Conservation (phyloP, 2,888 invertebrate species). For the Lepidonotus clava region DNA sequence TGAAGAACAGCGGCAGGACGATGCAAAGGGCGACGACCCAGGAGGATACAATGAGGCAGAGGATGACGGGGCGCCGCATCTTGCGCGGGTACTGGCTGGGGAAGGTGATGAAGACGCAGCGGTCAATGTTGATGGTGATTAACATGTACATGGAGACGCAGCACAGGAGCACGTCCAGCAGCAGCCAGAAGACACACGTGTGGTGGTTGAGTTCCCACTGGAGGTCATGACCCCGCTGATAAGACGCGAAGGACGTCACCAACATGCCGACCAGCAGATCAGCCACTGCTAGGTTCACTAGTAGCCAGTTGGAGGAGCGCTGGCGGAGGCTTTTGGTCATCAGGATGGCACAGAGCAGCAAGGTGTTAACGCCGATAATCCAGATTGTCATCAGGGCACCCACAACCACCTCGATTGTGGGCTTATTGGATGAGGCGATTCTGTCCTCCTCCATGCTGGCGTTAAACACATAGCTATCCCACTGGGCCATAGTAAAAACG, state of each 20-base stretch:
- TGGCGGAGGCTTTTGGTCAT: conserved; percentile 30
- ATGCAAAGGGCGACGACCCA: conserved; percentile 17
- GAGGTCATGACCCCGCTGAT: background rate
- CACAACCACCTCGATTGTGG: background rate
- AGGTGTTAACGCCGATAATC: background rate
- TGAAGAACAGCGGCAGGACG: conserved; percentile 40
- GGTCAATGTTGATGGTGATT: conserved; percentile 46
- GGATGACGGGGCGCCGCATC: background rate
- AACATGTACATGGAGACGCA: conserved; percentile 37
- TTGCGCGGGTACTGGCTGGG: conserved; percentile 33
- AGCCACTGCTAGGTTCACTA: conserved; percentile 33
- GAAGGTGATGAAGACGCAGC: conserved; percentile 17
- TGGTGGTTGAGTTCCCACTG: conserved; percentile 40
- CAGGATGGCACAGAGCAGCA: conserved; percentile 9
- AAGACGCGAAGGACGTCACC: conserved; percentile 27
- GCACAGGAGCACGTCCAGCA: conserved; percentile 38
- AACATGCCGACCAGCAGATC: conserved; percentile 34
- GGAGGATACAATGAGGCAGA: background rate
- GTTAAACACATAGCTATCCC: background rate
- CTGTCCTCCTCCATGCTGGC: background rate
- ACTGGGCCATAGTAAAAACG: background rate
- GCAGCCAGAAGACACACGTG: conserved; percentile 41
- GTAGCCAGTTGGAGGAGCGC: conserved; percentile 38
- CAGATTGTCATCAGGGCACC: conserved; percentile 11
- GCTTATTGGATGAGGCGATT: background rate